Evolutionary conservation across 1,140 invertebrate species (phyloP).

Genomic region (Lepidurus packardi): DNA sequence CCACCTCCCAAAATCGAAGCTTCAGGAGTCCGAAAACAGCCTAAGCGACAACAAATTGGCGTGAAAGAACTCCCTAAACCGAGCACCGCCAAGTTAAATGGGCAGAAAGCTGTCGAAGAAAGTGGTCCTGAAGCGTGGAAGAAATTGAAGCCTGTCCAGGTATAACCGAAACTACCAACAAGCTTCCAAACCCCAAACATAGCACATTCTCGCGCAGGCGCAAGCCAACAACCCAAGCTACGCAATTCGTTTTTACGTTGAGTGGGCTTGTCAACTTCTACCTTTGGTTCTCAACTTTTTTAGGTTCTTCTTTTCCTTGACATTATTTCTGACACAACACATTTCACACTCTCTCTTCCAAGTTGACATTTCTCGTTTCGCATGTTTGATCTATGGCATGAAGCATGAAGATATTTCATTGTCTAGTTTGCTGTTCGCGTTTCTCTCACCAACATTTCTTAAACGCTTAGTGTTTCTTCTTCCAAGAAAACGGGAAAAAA

Average conservation of each 20-base stretch:
- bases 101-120: background rate
- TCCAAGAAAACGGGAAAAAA: too few relatives aligned
- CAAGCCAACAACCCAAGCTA: background rate
- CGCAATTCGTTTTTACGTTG: background rate
- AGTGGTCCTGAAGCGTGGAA: constrained; percentile 11
- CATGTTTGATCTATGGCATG: too few relatives aligned
- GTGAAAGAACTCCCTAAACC: constrained; percentile 15
- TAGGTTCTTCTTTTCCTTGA: background rate
- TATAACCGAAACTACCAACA: background rate
- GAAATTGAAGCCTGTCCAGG: constrained; percentile 29
- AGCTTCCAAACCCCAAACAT: background rate
- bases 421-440: too few relatives aligned
- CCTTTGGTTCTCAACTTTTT: background rate
- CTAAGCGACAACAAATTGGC: background rate
- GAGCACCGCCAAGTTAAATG: background rate
- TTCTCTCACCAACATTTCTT: too few relatives aligned
- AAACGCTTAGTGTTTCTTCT: too few relatives aligned
- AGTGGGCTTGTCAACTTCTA: background rate
- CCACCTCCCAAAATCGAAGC: constrained; percentile 12
- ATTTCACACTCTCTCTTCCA: background rate
- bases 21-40: background rate
- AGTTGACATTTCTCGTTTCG: too few relatives aligned
- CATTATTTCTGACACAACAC: background rate
- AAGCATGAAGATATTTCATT: too few relatives aligned
- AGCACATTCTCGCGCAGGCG: background rate